These are phyloP conservation scores for Hemaris fuciformis DNA, from an alignment of 2,888 invertebrate species.

Conservation along the genomic window DNA sequence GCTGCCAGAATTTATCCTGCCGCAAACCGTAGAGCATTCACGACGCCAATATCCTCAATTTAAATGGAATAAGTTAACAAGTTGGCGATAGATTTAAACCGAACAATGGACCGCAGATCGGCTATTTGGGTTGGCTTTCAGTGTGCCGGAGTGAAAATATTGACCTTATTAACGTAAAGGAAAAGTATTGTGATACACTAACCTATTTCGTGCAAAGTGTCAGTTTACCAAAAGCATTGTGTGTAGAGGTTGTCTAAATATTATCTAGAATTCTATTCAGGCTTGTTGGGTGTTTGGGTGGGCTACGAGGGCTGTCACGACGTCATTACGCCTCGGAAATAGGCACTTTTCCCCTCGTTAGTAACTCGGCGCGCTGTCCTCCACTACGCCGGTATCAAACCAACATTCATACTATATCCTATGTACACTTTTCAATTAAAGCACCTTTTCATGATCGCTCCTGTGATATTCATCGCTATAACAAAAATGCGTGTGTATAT, in stretches of 20 bases:
- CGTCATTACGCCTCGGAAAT: conserved; percentile 79
- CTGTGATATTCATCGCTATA: background rate
- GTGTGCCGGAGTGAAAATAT: conserved; percentile 12
- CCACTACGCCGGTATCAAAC: conserved; percentile 37
- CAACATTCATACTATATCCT: conserved; percentile 39
- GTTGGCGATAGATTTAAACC: conserved; percentile 12
- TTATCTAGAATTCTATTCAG: conserved; percentile 43
- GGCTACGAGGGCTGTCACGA: conserved; percentile 57
- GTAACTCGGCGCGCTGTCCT: conserved; percentile 63
- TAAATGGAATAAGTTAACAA: conserved; percentile 11
- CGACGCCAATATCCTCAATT: conserved; percentile 1
- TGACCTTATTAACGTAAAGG: conserved; percentile 14
- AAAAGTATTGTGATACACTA: conserved; percentile 17
- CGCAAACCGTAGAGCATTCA: background rate
- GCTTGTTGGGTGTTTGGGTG: conserved; percentile 35
- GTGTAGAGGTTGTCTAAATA: conserved; percentile 34
- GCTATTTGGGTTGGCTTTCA: background rate
- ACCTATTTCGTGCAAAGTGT: conserved; percentile 22
- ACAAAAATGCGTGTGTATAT: background rate
- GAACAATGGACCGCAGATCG: conserved; percentile 1
- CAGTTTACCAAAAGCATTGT: conserved; percentile 14
- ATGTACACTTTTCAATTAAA: conserved; percentile 42
- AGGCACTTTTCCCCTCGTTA: conserved; percentile 81
- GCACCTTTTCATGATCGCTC: conserved; percentile 21
- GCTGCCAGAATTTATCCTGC: conserved; percentile 4